phyloP scores from a whole-genome alignment of 1,140 invertebrate genomes.

The Manduca sexta region DNA sequence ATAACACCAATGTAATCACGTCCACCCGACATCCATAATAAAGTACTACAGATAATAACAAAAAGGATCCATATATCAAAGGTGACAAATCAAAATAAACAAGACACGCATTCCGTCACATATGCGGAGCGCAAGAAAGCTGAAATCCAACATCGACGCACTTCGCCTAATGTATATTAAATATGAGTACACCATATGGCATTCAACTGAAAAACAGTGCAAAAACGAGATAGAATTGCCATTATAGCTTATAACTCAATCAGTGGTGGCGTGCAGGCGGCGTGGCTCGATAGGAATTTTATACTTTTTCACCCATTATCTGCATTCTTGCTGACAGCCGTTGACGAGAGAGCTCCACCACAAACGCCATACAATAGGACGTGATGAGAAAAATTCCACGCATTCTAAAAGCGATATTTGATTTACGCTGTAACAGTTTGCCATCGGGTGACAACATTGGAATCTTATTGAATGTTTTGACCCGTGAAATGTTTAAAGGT shows the following conservation, averaged over 20 bases:
- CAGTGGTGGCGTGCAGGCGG: slow-evolving; percentile 25
- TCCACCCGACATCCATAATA: not conserved
- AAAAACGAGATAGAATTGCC: slow-evolving; percentile 65
- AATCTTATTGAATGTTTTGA: too few relatives aligned
- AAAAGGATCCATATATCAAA: slow-evolving; percentile 63
- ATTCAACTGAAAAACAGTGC: slow-evolving; percentile 64
- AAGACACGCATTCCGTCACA: slow-evolving; percentile 48
- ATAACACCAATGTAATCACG: not conserved
- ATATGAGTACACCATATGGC: slow-evolving; percentile 59
- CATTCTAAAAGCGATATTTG: slow-evolving; percentile 26
- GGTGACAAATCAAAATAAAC: slow-evolving; percentile 67
- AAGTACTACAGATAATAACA: slow-evolving; percentile 44
- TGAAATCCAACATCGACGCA: slow-evolving; percentile 53
- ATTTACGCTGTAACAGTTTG: not conserved
- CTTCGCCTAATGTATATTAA: slow-evolving; percentile 61
- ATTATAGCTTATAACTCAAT: slow-evolving; percentile 71
- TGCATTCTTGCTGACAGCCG: slow-evolving; percentile 44
- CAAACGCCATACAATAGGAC: slow-evolving; percentile 28
- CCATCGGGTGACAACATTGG: too few relatives aligned
- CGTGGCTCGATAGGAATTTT: slow-evolving; percentile 54
- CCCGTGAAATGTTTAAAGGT: too few relatives aligned
- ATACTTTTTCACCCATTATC: slow-evolving; percentile 58
- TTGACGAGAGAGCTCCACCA: slow-evolving; percentile 21
- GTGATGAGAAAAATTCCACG: slow-evolving; percentile 43
- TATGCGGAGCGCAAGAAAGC: slow-evolving; percentile 40